A percentile compares a stretch with the other conserved stretches of the same genome.
phyloP scores from a whole-genome alignment of 2,888 invertebrate genomes.

The Drosophila pseudotalamancana region DNA sequence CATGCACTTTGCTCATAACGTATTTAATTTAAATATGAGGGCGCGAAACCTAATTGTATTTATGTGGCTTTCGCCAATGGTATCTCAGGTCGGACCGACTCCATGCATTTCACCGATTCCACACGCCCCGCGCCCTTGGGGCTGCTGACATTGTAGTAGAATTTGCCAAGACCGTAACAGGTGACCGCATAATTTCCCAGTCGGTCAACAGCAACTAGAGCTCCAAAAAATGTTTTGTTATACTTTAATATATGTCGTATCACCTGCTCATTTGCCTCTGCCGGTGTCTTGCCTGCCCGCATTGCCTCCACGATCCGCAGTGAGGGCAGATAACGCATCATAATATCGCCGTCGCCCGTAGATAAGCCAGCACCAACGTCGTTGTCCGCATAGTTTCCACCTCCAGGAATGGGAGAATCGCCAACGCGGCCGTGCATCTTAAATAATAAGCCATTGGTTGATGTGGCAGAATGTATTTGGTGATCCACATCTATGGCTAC shows the following conservation, averaged over 20 bases:
- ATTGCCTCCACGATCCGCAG: slow-evolving; percentile 95
- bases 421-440: slow-evolving; percentile 93
- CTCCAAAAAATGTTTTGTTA: slow-evolving; percentile 94
- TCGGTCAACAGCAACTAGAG: slow-evolving; percentile 90
- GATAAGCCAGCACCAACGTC: slow-evolving; percentile 92
- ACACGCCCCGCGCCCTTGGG: not conserved
- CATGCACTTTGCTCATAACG: not conserved
- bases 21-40: not conserved
- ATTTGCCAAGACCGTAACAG: slow-evolving; percentile 89
- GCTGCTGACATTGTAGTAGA: no score
- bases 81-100: no score
- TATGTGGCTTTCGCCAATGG: not conserved
- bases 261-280: slow-evolving; percentile 89
- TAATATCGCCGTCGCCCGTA: slow-evolving; percentile 98
- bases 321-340: slow-evolving; percentile 98
- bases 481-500: slow-evolving; percentile 92
- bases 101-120: not conserved
- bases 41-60: no score
- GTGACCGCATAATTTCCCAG: slow-evolving; percentile 92
- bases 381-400: slow-evolving; percentile 97
- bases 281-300: slow-evolving; percentile 90
- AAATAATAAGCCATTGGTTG: slow-evolving; percentile 96
- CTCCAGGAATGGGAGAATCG: slow-evolving; percentile 90
- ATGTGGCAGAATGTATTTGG: slow-evolving; percentile 95
- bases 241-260: slow-evolving; percentile 89